Base-by-base conservation (phyloP, 1,140 invertebrate genomes). In the Philaenus spumarius region DNA sequence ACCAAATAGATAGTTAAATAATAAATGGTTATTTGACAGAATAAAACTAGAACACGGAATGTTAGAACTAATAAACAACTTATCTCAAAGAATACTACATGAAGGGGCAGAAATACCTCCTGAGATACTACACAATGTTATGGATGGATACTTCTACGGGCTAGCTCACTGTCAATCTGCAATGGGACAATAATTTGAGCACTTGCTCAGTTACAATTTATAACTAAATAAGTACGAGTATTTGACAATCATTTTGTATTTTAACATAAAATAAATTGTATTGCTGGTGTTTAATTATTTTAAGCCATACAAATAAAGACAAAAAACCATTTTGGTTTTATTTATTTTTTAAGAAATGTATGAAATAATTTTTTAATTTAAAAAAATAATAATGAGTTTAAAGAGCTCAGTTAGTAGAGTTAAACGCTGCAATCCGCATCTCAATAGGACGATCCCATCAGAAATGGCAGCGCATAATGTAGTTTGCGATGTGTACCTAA, bases 41-140 rank as follows among this genome's bases (percentile, higher is more conserved):
- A n/a, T n/a, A n/a, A n/a, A n/a, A n/a, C n/a, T n/a, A n/a, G n/a
- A n/a, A n/a, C n/a, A n/a, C n/a, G n/a, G n/a, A n/a, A n/a, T n/a
- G n/a, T n/a, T n/a, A n/a, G n/a, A n/a, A n/a, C n/a, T n/a, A n/a
- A 19, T 47, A 47, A 47, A 47, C 26, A 23, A 47, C 15, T 47
- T 47, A 47, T 23, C 7, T 23, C 45, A 47, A 47, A 47, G 45
- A 47, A 47, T 47, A 47, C 19, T 47, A 47, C 40, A 43, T 7
- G 40, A 43, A 7, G 40, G n/a, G n/a, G 40, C 40, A n/a, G 40
- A 43, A 43, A 43, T 43, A 43, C 40, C 40, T 43, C 40, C 40
- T 43, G 40, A 43, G 20, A 43, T 43, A n/a, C 40, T 43, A 5
- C n/a, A 19, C 5, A 43, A 43, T 43, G 5, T 43, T 43, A 43